A percentile compares a stretch with the other conserved stretches of the same genome.
Conservation (phyloP, 2,888 invertebrate species). For the Lochmaea capreae region DNA sequence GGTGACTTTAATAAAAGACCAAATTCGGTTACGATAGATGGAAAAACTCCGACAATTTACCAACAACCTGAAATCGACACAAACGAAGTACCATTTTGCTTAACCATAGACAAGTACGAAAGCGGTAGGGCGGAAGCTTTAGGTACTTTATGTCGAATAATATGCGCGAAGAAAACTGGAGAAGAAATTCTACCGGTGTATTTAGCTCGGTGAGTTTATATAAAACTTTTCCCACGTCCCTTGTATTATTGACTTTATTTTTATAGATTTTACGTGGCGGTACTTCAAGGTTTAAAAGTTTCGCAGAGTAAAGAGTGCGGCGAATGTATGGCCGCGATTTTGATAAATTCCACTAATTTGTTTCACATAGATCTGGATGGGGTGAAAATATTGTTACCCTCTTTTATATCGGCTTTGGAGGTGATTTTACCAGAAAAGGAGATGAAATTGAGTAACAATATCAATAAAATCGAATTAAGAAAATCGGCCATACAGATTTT, state of each 20-base stretch:
- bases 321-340: slow-evolving; percentile 87
- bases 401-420: slow-evolving; percentile 90
- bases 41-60: slow-evolving; percentile 68
- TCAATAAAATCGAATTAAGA: slow-evolving; percentile 83
- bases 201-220: slow-evolving; percentile 71
- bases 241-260: not conserved
- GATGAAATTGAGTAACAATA: slow-evolving; percentile 78
- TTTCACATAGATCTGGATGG: slow-evolving; percentile 93
- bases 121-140: slow-evolving; percentile 94
- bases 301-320: slow-evolving; percentile 70
- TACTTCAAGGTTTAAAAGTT: slow-evolving; percentile 78
- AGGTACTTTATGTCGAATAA: slow-evolving; percentile 93
- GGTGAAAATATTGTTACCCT: slow-evolving; percentile 89
- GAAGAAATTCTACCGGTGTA: slow-evolving; percentile 94
- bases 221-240: not conserved
- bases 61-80: slow-evolving; percentile 76
- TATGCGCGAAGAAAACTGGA: slow-evolving; percentile 94
- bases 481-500: slow-evolving; percentile 93
- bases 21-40: slow-evolving; percentile 75
- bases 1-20: slow-evolving; percentile 67
- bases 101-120: slow-evolving; percentile 83
- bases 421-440: slow-evolving; percentile 90
- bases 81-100: slow-evolving; percentile 74
- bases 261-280: slow-evolving; percentile 85
- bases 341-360: slow-evolving; percentile 87